A percentile compares a stretch with the other conserved stretches of the same genome.
These are phyloP conservation scores for Peucedramus taeniatus DNA, from an alignment of 2,113 vertebrate genomes.

Conservation along the genomic window DNA sequence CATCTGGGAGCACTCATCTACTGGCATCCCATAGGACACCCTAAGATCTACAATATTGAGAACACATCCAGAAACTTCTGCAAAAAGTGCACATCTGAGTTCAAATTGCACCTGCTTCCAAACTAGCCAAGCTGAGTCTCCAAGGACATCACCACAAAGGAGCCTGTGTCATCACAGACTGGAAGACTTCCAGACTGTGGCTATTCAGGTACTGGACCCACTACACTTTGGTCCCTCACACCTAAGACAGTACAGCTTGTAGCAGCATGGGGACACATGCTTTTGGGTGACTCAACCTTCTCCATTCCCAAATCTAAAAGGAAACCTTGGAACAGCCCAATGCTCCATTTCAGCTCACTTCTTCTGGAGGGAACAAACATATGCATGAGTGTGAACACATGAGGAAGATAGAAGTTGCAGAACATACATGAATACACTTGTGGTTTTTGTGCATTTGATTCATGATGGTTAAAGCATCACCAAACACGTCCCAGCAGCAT, in stretches of 20 bases:
- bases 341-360: not conserved
- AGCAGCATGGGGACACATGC: fast-evolving
- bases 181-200: not conserved
- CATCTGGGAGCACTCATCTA: not conserved
- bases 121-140: not conserved
- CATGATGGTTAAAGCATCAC: not conserved
- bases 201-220: not conserved
- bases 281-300: not conserved
- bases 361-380: not conserved
- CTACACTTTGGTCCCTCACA: not conserved
- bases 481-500: not conserved
- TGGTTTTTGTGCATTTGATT: not conserved
- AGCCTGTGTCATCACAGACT: not conserved
- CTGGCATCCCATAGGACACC: not conserved
- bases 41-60: not conserved
- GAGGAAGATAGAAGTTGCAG: not conserved
- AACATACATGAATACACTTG: fast-evolving
- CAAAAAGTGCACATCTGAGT: not conserved
- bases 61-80: not conserved
- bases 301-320: not conserved
- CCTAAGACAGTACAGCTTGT: not conserved
- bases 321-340: not conserved
- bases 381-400: fast-evolving
- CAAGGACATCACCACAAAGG: not conserved
- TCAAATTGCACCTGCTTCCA: not conserved